Evolutionary conservation across 30 jellyfish, hydroid and myxozoan species (phyloP).

Genomic region (Hydractinia echinata): DNA sequence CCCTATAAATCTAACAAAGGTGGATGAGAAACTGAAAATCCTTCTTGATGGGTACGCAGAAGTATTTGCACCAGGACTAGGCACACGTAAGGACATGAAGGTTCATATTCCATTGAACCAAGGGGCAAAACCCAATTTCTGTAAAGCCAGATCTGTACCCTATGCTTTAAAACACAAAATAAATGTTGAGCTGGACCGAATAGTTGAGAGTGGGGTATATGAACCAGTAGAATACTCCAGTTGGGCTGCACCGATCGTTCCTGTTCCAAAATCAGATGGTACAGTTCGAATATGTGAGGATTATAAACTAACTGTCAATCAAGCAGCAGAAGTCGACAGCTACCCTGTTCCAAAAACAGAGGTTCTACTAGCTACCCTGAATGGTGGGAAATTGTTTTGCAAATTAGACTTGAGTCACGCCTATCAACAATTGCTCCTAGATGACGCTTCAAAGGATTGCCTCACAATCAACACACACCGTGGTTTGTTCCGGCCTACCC

Average conservation of each 20-base stretch:
- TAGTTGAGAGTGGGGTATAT: slow-evolving; percentile 6
- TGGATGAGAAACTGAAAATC: slow-evolving; percentile 1
- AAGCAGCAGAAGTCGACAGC: slow-evolving; percentile 36
- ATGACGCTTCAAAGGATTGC: slow-evolving; percentile 15
- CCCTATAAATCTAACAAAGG: background rate
- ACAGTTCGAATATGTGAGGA: slow-evolving; percentile 54
- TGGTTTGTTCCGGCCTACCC: slow-evolving; percentile 36
- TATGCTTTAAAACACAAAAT: slow-evolving; percentile 39
- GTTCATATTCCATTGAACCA: slow-evolving; percentile 20
- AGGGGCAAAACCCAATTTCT: slow-evolving; percentile 36
- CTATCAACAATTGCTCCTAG: slow-evolving; percentile 47
- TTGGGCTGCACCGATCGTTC: slow-evolving; percentile 52
- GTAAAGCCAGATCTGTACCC: slow-evolving; percentile 46
- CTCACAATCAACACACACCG: slow-evolving; percentile 55
- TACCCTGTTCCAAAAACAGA: slow-evolving; percentile 53
- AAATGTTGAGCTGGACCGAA: slow-evolving; percentile 49
- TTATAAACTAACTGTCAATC: slow-evolving; percentile 46
- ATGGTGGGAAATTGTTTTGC: slow-evolving; percentile 49
- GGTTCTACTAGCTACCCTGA: slow-evolving; percentile 34
- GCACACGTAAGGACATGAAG: slow-evolving; percentile 25
- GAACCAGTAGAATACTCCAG: slow-evolving; percentile 13
- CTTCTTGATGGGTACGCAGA: slow-evolving; percentile 2
- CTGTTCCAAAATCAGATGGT: slow-evolving; percentile 47
- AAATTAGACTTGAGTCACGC: slow-evolving; percentile 58
- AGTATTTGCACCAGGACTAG: slow-evolving; percentile 36